Percentiles rank a stretch among this genome's conserved stretches.
Evolutionary conservation across 2,888 invertebrate genomes (phyloP).

Genomic region (Drosophila vallismaia): DNA sequence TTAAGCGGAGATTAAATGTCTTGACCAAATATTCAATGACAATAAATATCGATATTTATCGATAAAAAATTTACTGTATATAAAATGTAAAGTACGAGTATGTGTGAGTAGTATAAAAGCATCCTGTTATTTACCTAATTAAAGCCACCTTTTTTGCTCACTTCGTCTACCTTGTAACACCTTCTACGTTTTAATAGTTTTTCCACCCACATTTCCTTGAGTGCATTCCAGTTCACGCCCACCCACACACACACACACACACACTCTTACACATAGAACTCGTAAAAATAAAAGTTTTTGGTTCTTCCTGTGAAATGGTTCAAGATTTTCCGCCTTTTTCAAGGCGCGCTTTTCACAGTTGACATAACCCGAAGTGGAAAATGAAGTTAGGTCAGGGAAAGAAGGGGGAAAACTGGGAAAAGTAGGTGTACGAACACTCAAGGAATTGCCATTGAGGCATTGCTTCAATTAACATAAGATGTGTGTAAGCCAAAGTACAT

Average conservation of each 20-base stretch:
- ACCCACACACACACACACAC: conserved; percentile 3
- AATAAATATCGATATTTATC: conserved; percentile 21
- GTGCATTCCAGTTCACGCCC: conserved; percentile 5
- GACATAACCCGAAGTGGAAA: conserved; percentile 66
- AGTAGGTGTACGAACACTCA: conserved; percentile 27
- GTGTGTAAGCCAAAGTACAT: conserved; percentile 39
- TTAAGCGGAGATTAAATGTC: conserved; percentile 36
- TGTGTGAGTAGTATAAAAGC: too few relatives aligned
- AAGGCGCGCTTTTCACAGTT: conserved; percentile 65
- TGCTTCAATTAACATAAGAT: conserved; percentile 79
- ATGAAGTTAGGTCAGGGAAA: not conserved
- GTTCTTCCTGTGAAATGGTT: conserved; percentile 35
- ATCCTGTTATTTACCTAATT: not conserved
- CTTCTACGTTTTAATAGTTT: conserved; percentile 12
- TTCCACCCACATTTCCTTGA: conserved; percentile 23
- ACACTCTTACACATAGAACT: conserved; percentile 1
- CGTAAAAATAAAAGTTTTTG: conserved; percentile 24
- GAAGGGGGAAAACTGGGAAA: not conserved
- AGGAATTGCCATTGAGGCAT: conserved; percentile 69
- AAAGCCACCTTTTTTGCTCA: not conserved
- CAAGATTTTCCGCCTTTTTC: conserved; percentile 54
- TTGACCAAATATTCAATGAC: conserved; percentile 16
- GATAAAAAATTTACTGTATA: not conserved
- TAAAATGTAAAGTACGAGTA: not conserved
- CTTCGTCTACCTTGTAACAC: not conserved